phyloP scores from a whole-genome alignment of 2,888 invertebrate genomes.

The Drosophila subsilvestris region DNA sequence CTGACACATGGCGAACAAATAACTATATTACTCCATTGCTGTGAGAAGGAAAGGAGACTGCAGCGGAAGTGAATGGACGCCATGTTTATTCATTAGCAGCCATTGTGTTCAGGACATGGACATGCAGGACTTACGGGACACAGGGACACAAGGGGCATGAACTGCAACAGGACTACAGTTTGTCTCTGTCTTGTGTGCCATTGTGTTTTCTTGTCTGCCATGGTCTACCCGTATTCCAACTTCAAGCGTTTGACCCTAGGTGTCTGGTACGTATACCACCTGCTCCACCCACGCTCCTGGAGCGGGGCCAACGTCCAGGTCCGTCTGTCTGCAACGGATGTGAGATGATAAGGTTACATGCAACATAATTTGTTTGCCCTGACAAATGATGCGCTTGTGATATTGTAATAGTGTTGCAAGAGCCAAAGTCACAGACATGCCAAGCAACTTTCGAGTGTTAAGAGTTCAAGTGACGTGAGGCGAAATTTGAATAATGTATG shows the following conservation, averaged over 20 bases:
- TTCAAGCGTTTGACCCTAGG: slow-evolving; percentile 68
- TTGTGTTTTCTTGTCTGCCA: slow-evolving; percentile 12
- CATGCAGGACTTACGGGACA: slow-evolving; percentile 27
- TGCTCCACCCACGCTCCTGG: not conserved
- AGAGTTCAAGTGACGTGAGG: slow-evolving; percentile 63
- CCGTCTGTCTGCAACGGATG: slow-evolving; percentile 70
- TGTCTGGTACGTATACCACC: slow-evolving; percentile 15
- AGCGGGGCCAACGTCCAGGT: slow-evolving; percentile 13
- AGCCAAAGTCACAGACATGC: slow-evolving; percentile 26
- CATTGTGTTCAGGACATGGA: slow-evolving; percentile 57
- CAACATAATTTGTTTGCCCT: slow-evolving; percentile 78
- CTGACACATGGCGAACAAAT: slow-evolving; percentile 62
- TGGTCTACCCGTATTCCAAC: slow-evolving; percentile 47
- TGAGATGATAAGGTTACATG: slow-evolving; percentile 78
- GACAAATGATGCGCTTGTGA: slow-evolving; percentile 72
- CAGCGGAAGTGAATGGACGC: slow-evolving; percentile 64
- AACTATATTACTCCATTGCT: slow-evolving; percentile 44
- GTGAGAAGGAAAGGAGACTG: slow-evolving; percentile 9
- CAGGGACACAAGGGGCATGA: slow-evolving; percentile 20
- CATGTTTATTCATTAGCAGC: slow-evolving; percentile 75
- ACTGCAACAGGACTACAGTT: slow-evolving; percentile 32
- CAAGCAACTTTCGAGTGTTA: slow-evolving; percentile 63
- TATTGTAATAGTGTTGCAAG: slow-evolving; percentile 71
- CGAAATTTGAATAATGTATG: slow-evolving; percentile 70
- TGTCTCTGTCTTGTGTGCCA: slow-evolving; percentile 47